Evolutionary conservation across 2,888 invertebrate species (phyloP), one percentile per base, ranked within the genome.

Genomic region (Psylliodes chrysocephalus): DNA sequence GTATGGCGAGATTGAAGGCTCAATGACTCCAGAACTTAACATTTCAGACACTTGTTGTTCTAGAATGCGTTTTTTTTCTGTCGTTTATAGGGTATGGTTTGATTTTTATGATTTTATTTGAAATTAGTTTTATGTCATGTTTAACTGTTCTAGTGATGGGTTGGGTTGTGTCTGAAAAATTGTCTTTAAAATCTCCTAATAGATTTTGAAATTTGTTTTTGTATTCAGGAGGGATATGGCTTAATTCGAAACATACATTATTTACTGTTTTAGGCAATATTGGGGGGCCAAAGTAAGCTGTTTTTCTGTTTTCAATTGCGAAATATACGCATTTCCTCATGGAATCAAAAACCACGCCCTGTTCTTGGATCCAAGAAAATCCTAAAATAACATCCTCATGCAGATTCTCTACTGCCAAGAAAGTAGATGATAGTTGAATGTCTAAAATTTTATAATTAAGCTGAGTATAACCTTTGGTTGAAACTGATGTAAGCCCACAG

Each of bases 1-100:
- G 19, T 49, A 51, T 18, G 56, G 18, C 7, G 40, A 53, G 14
- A 28, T 19, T 8, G 52, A 53, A 7, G 35, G 53, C 28, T 60
- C 60, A 10, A 60, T 60, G 2, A 61, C 54, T 6, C 53, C 61
- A 5, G 8, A 19, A 15, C 19, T 35, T 19, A 61, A 35, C 61
- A 61, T 55, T 25, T 61, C 14, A 2, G 17, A 10, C 8, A 44
- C 17, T 40, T 62, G 62, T 33, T 57, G 30, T 19, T 57, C 25
- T n/a, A 57, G n/a, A 44, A 56, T 33, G n/a, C 1, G 10, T 44
- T 30, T 47, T 57, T 18, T 57, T 46, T 5, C 15, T 2, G 14
- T 47, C 28, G n/a, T 12, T 17, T 14, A 46, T 2, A 1, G 38
- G 15, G 8, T 40, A 40, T 14, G 38, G 15, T 40, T 40, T 40